Percentiles rank a stretch among this genome's conserved stretches.
Evolutionary conservation across 2,888 invertebrate genomes (phyloP).

Genomic region (Sisyra nigra): DNA sequence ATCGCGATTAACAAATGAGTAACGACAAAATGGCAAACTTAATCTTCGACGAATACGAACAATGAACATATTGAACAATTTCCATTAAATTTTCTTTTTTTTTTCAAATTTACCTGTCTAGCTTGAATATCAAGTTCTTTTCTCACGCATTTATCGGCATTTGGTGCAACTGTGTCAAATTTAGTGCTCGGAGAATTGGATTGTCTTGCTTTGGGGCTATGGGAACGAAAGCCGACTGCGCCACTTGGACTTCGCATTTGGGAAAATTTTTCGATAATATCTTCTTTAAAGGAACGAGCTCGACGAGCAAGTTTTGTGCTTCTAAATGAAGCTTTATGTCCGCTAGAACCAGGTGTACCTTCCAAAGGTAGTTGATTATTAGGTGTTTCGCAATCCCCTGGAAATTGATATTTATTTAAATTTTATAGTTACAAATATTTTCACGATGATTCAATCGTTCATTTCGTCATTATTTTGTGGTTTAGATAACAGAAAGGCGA

Average conservation of each 20-base stretch:
- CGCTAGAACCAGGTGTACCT: conserved; percentile 33
- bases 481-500: too few species aligned
- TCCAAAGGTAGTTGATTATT: conserved; percentile 22
- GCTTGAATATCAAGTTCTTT: conserved; percentile 61
- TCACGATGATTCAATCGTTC: too few species aligned
- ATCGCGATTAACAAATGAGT: too few species aligned
- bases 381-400: conserved; percentile 20
- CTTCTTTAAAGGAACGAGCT: conserved; percentile 85
- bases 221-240: conserved; percentile 21
- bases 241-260: conserved; percentile 65
- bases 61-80: too few species aligned
- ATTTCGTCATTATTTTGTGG: too few species aligned
- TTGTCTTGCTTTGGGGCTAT: conserved; percentile 26
- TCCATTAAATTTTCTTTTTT: too few species aligned
- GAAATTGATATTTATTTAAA: neutral
- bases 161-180: conserved; percentile 30
- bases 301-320: conserved; percentile 75
- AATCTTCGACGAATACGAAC: too few species aligned
- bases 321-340: conserved; percentile 60
- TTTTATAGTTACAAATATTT: too few species aligned
- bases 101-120: conserved; percentile 43
- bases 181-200: conserved; percentile 18
- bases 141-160: conserved; percentile 40
- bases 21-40: too few species aligned
- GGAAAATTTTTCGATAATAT: conserved; percentile 76